Conservation (phyloP, 2,797 vertebrate species). For the Chelon labrosus region DNA sequence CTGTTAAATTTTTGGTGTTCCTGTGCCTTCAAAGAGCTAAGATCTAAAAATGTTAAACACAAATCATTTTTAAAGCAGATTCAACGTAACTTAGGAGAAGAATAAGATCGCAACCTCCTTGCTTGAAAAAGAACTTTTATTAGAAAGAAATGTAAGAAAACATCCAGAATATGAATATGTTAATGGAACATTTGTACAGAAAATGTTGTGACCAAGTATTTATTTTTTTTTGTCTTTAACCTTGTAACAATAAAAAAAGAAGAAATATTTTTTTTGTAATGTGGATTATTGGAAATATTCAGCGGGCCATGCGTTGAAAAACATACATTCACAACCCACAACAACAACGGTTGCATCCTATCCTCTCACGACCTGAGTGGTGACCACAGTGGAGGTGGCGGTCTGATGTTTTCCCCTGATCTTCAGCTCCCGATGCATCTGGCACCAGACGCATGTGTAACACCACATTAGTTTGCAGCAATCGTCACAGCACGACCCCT, state of each 20-base stretch:
- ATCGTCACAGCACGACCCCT: conserved; percentile 81
- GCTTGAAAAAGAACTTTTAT: not conserved
- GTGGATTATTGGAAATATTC: too few species aligned
- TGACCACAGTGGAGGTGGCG: conserved; percentile 30
- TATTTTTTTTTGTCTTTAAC: too few species aligned
- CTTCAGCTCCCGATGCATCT: conserved; percentile 81
- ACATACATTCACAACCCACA: too few species aligned
- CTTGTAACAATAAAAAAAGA: too few species aligned
- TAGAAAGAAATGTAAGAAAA: not conserved
- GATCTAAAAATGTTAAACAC: too few species aligned
- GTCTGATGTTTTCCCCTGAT: not conserved
- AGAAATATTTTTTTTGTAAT: too few species aligned
- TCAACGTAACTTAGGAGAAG: not conserved
- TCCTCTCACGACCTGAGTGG: conserved; percentile 40
- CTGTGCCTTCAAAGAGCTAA: too few species aligned
- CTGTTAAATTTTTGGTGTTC: too few species aligned
- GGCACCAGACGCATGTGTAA: conserved; percentile 77
- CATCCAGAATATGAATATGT: not conserved
- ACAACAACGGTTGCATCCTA: not conserved
- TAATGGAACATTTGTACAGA: not conserved
- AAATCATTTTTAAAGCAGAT: too few species aligned
- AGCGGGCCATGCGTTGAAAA: too few species aligned
- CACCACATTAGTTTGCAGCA: conserved; percentile 63
- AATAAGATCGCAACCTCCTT: not conserved
- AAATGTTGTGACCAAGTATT: too few species aligned